Evolutionary conservation across 2,888 invertebrate species (phyloP).

Genomic region (Brachycybe producta): DNA sequence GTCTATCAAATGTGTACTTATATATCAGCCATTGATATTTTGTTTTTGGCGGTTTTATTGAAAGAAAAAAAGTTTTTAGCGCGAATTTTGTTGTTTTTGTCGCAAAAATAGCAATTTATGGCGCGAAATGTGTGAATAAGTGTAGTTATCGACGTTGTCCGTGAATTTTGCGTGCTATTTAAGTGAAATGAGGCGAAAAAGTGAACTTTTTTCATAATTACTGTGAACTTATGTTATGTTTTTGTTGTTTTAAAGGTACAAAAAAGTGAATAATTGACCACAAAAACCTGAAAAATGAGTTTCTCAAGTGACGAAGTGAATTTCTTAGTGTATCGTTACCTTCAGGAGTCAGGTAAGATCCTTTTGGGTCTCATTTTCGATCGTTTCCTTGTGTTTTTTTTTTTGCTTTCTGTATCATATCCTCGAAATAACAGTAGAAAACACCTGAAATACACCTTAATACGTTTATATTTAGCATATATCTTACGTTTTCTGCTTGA

Average conservation of each 20-base stretch:
- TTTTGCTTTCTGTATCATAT: constrained; percentile 25
- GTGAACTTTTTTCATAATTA: constrained; percentile 33
- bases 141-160: too few species aligned
- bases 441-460: not conserved
- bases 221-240: not conserved
- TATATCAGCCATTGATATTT: too few species aligned
- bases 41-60: too few species aligned
- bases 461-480: not conserved
- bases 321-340: constrained; percentile 92
- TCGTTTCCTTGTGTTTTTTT: constrained; percentile 1
- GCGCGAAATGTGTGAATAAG: too few species aligned
- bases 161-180: too few species aligned
- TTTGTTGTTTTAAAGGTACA: too few species aligned
- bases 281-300: constrained; percentile 84
- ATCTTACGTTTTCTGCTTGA: not conserved
- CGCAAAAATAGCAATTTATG: too few species aligned
- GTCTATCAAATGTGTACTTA: too few species aligned
- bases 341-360: constrained; percentile 87
- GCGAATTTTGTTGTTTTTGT: too few species aligned
- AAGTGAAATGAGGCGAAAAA: constrained; percentile 99
- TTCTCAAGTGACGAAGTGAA: constrained; percentile 99
- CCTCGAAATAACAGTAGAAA: not conserved
- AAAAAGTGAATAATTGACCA: too few species aligned
- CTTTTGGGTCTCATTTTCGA: constrained; percentile 10
- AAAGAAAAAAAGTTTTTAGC: too few species aligned